Evolutionary conservation across 2,113 vertebrate genomes (phyloP), one percentile per base, ranked within the genome.

Genomic region (Lethenteron camtschaticum): DNA sequence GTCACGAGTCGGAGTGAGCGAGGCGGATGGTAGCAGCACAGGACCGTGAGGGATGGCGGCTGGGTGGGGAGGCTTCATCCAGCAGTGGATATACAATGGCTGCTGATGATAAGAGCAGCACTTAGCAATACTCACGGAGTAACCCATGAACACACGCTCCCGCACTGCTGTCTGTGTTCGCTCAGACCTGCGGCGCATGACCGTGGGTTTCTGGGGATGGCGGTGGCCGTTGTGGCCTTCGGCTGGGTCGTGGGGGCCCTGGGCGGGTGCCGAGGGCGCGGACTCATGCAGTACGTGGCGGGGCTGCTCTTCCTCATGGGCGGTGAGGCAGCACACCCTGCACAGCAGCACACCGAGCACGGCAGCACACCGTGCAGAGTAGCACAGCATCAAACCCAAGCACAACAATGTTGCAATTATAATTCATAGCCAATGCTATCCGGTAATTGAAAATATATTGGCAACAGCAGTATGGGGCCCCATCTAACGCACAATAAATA

Each of bases 251-350:
- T 96, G 0, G 92, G 92, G 1, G 83, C 95, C 76, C 84, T 97
- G 10, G 92, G 92, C 70, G 94, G 90, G 82, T 95, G 90, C 76
- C 96, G 90, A 90, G 89, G 95, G 74, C 81, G 89, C 75, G 92
- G 92, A 76, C 92, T 97, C 78, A 97, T 96, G 92, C 92, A 97
- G 78, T 97, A 97, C 58, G 92, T 97, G 78, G 92, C 92, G 0
- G 92, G 92, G 72, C 85, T 96, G 74, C 91, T 97, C 77, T 97
- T 95, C 82, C 88, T 96, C 74, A 97, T 97, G 92, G 92, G 92
- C 84, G 91, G 92, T 95, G 81, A 87, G 90, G 12, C 69, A 70
- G 3, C 56, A 2, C 18, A 1, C 0, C 57, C 1, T 72, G 56
- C 24, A 68, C 24, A n/a, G 24, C 24, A 68, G n/a, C n/a, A 9